Evolutionary conservation across 2,888 invertebrate genomes (phyloP).

Genomic region (Oscheius myriophilus): DNA sequence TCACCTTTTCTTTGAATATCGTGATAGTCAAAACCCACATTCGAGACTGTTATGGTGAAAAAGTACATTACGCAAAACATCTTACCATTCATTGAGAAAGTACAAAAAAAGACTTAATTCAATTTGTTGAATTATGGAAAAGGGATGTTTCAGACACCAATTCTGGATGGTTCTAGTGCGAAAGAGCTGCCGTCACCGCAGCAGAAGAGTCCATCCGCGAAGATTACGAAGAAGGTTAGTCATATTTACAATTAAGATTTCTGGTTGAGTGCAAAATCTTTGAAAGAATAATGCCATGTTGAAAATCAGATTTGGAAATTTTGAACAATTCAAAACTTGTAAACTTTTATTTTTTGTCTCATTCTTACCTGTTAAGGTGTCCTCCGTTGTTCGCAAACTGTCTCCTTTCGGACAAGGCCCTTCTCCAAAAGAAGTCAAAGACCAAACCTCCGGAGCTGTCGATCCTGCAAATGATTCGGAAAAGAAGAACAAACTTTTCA

Average conservation of each 20-base stretch:
- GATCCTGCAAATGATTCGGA: slow-evolving; percentile 2
- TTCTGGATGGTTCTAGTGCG: background rate
- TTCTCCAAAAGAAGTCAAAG: background rate
- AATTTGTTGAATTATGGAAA: background rate
- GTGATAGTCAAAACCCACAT: too few relatives aligned
- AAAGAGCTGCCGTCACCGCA: slow-evolving; percentile 13
- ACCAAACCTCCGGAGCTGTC: background rate
- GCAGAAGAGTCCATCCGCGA: slow-evolving; percentile 11
- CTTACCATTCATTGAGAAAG: too few relatives aligned
- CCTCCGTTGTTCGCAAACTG: slow-evolving; percentile 29
- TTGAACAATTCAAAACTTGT: too few relatives aligned
- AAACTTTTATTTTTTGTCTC: too few relatives aligned
- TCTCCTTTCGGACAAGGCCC: slow-evolving; percentile 18
- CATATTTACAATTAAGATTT: background rate
- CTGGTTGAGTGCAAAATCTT: background rate
- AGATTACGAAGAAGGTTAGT: slow-evolving; percentile 23
- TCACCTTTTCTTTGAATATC: too few relatives aligned
- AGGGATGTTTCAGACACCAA: slow-evolving; percentile 18
- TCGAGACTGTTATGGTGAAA: too few relatives aligned
- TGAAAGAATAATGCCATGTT: background rate
- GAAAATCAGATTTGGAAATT: too few relatives aligned
- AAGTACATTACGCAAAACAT: too few relatives aligned
- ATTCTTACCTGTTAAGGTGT: too few relatives aligned
- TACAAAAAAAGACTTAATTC: too few relatives aligned
- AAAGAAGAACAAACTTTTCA: slow-evolving; percentile 21